Base-by-base conservation (phyloP, 2,797 vertebrate genomes). In the Leptodactylus fallax region DNA sequence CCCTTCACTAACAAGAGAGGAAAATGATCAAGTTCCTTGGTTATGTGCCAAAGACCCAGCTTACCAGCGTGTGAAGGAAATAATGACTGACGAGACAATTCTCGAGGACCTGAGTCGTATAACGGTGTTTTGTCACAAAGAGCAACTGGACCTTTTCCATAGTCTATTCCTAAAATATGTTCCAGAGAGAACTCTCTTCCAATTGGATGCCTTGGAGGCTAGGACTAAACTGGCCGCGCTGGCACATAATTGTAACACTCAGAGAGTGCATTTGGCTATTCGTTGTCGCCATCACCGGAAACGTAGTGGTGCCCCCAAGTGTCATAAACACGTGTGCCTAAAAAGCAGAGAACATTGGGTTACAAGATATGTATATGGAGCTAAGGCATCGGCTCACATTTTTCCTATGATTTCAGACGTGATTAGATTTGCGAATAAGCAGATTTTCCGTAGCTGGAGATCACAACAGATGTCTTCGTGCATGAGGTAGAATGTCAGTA, bases 171-270 rank as follows among this genome's bases (percentile, higher is more conserved):
- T 56, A 7, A 79, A 69, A n/a, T 86, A 79, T 23, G 0, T 60
- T 4, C 85, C 76, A 16, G 65, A 79, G 23, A 45, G n/a, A 17
- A n/a, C 36, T 1, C 16, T 17, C 23, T 79, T 56, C 14, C 12
- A 27, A 6, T n/a, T 36, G 49, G 85, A 86, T 2, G 25, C 16
- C 1, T 36, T 79, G 49, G 47, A 36, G 49, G 74, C 76, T 21
- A 27, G 61, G 23, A 79, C 49, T 5, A 86, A 61, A 14, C 16
- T 86, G 14, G 85, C 76, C 0, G 61, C 21, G 8, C 51, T 86
- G 61, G 36, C 85, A 3, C 61, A 86, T 51, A 86, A 79, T 23
- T n/a, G 19, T 53, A 77, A 23, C 47, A 13, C 49, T 77, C 47
- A 51, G 47, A 77, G 49, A 51, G 51, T 23, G 19, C 21, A 53